Conservation (phyloP, 2,113 vertebrate species). For the Nettapus auritus region DNA sequence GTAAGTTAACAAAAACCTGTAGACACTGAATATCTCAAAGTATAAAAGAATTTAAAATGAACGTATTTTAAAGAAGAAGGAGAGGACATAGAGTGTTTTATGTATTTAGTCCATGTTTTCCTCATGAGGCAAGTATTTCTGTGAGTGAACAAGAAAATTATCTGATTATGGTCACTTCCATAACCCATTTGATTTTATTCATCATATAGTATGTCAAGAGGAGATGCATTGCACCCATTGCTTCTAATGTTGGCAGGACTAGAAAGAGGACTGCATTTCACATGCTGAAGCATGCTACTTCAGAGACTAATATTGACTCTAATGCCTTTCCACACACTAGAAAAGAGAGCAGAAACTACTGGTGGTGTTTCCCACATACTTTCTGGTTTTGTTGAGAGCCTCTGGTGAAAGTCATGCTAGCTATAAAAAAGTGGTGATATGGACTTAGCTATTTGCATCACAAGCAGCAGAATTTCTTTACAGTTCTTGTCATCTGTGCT, state of each 20-base stretch:
- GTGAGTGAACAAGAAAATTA: not conserved
- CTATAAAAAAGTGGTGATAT: not conserved
- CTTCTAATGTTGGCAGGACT: not conserved
- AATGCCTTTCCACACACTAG: not conserved
- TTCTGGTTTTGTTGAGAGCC: not conserved
- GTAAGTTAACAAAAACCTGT: not conserved
- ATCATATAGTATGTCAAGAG: not conserved
- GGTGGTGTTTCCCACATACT: not conserved
- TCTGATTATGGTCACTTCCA: not conserved
- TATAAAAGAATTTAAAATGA: not conserved
- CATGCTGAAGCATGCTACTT: not conserved
- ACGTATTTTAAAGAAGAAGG: not conserved
- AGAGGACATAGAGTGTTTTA: not conserved
- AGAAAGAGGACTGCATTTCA: not conserved
- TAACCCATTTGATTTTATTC: not conserved
- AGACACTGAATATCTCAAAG: not conserved
- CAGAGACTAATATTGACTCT: not conserved
- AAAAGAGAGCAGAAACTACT: not conserved
- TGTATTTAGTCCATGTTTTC: not conserved
- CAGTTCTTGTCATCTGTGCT: not conserved
- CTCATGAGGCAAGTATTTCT: not conserved
- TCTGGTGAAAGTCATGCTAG: not conserved
- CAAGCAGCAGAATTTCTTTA: not conserved
- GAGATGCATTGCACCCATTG: not conserved
- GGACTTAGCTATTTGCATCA: not conserved